A percentile compares a stretch with the other conserved stretches of the same genome.
These are phyloP conservation scores for Mystacornis crossleyi DNA, from an alignment of 2,113 vertebrate species.

Conservation along the genomic window DNA sequence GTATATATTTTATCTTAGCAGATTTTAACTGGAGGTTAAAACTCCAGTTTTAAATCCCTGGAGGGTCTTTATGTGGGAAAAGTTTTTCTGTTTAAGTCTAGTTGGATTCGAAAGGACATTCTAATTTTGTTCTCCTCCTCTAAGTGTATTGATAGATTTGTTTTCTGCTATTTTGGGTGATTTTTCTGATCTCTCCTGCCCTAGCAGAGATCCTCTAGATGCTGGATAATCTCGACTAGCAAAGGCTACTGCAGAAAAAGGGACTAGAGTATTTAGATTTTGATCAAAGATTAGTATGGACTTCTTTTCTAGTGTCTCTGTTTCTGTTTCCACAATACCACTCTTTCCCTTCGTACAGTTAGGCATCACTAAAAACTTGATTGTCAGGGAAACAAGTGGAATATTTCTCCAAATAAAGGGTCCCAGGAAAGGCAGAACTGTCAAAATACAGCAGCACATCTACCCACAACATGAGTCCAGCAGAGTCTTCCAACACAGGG, in stretches of 20 bases:
- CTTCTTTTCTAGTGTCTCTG: neutral
- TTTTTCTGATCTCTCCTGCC: neutral
- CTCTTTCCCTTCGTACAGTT: neutral
- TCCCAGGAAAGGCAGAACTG: neutral
- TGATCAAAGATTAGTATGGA: neutral
- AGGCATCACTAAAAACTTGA: neutral
- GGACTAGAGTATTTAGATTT: neutral
- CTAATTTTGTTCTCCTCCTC: neutral
- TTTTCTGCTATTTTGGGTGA: neutral
- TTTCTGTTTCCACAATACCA: neutral
- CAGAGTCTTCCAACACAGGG: neutral
- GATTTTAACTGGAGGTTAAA: slow-evolving; percentile 62
- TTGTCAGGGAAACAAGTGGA: neutral
- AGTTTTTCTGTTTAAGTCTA: slow-evolving; percentile 59
- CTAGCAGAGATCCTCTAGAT: neutral
- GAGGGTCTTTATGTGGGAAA: slow-evolving; percentile 45
- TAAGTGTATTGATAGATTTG: neutral
- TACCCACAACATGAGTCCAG: neutral
- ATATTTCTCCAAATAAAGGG: neutral
- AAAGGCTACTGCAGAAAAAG: neutral
- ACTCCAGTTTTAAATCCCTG: no score
- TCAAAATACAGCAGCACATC: neutral
- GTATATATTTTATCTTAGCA: slow-evolving; percentile 67
- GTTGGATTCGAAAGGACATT: slow-evolving; percentile 36
- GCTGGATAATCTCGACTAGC: neutral